A percentile compares a stretch with the other conserved stretches of the same genome.
phyloP scores from a whole-genome alignment of 1,140 invertebrate species.

The Tribolium madens region DNA sequence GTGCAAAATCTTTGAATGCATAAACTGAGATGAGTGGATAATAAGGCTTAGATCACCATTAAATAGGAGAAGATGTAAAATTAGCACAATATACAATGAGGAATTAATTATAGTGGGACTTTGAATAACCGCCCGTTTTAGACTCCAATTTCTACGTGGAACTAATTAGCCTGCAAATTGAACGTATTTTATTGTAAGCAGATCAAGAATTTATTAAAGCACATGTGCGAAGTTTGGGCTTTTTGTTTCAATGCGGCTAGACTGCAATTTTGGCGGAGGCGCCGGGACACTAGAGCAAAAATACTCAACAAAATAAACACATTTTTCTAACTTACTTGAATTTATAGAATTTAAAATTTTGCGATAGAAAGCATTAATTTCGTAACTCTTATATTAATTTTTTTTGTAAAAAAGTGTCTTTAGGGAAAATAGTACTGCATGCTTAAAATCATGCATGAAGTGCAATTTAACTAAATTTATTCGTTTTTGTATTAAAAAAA shows the following conservation, averaged over 20 bases:
- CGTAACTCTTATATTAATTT: too few species aligned
- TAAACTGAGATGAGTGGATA: conserved; percentile 30
- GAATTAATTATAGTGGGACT: conserved; percentile 34
- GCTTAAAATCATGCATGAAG: conserved; percentile 9
- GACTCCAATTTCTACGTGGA: conserved; percentile 23
- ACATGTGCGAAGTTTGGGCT: too few species aligned
- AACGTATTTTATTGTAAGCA: not conserved
- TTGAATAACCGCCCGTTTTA: conserved; percentile 19
- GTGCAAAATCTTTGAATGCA: conserved; percentile 25
- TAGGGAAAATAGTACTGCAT: too few species aligned
- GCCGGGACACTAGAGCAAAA: too few species aligned
- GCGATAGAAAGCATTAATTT: too few species aligned
- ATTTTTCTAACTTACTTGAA: too few species aligned
- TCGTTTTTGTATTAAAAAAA: not conserved
- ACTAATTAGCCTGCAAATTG: not conserved
- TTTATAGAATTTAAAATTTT: too few species aligned
- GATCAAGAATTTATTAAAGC: too few species aligned
- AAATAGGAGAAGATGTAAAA: conserved; percentile 38
- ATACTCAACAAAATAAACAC: too few species aligned
- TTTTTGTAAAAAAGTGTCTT: too few species aligned
- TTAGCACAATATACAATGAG: conserved; percentile 35
- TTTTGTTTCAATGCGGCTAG: not conserved
- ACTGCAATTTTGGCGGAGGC: not conserved
- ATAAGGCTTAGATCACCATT: conserved; percentile 37
- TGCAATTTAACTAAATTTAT: conserved; percentile 4